These are phyloP conservation scores for Crocallis elinguaria DNA, from an alignment of 2,888 invertebrate species.

Conservation along the genomic window DNA sequence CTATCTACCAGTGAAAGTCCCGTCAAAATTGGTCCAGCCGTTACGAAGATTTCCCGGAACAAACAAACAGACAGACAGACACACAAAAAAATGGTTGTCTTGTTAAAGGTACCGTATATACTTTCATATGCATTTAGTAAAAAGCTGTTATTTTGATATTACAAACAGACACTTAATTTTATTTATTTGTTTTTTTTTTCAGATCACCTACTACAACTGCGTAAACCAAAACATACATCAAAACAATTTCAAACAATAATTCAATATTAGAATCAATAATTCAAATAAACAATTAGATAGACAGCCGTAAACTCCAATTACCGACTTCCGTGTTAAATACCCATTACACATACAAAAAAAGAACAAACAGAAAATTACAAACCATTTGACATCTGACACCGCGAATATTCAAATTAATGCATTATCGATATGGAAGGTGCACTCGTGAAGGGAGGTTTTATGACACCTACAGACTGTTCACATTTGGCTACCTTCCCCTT, in stretches of 20 bases:
- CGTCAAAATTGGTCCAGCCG: too few relatives aligned
- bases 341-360: constrained; percentile 62
- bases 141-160: too few relatives aligned
- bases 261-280: constrained; percentile 4
- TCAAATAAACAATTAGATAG: constrained; percentile 23
- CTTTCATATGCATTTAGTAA: too few relatives aligned
- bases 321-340: constrained; percentile 62
- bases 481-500: constrained; percentile 22
- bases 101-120: too few relatives aligned
- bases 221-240: not conserved
- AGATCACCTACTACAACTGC: too few relatives aligned
- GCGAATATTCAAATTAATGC: constrained; percentile 85
- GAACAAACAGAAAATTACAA: constrained; percentile 79
- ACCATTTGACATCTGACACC: constrained; percentile 85
- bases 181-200: too few relatives aligned
- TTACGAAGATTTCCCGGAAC: too few relatives aligned
- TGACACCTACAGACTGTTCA: constrained; percentile 56
- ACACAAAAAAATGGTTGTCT: too few relatives aligned
- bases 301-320: constrained; percentile 34
- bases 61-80: too few relatives aligned
- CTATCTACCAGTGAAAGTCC: too few relatives aligned
- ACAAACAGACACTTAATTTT: too few relatives aligned
- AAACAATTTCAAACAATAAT: not conserved
- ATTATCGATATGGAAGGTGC: constrained; percentile 80
- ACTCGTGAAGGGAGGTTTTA: constrained; percentile 73